Conservation (phyloP, 2,797 vertebrate species). For the Ctenopoma kingsleyae region DNA sequence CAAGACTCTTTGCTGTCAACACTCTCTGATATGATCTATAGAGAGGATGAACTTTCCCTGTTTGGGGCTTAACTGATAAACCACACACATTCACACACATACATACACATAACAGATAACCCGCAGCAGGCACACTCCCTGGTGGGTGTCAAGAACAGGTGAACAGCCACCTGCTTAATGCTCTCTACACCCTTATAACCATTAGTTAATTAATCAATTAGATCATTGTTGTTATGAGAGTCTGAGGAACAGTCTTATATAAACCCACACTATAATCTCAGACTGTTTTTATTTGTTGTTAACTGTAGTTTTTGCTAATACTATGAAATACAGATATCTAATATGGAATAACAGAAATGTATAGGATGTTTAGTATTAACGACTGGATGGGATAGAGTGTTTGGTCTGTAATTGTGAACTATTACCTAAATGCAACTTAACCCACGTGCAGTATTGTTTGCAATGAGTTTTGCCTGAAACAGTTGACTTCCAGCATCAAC, state of each 20-base stretch:
- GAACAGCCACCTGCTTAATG: slow-evolving; percentile 73
- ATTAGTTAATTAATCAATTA: slow-evolving; percentile 33
- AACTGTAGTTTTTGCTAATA: background rate
- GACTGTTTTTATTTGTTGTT: too few species aligned
- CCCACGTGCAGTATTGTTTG: too few species aligned
- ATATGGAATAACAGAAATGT: background rate
- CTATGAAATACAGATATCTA: background rate
- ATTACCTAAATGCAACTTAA: too few species aligned
- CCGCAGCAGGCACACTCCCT: slow-evolving; percentile 56
- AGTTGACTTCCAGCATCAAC: too few species aligned
- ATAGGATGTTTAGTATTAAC: background rate
- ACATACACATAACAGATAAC: slow-evolving; percentile 57
- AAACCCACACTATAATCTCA: too few species aligned
- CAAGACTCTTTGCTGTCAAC: slow-evolving; percentile 83
- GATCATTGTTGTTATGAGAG: background rate
- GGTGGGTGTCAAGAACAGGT: slow-evolving; percentile 76
- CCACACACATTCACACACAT: slow-evolving; percentile 67
- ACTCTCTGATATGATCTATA: slow-evolving; percentile 80
- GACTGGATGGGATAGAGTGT: too few species aligned
- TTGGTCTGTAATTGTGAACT: background rate
- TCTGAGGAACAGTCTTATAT: too few species aligned
- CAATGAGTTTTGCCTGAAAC: too few species aligned
- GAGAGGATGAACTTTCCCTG: slow-evolving; percentile 82
- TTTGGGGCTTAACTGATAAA: slow-evolving; percentile 85
- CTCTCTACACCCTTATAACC: slow-evolving; percentile 25